phyloP scores from a whole-genome alignment of 2,888 invertebrate species.

The Lithosia quadra region DNA sequence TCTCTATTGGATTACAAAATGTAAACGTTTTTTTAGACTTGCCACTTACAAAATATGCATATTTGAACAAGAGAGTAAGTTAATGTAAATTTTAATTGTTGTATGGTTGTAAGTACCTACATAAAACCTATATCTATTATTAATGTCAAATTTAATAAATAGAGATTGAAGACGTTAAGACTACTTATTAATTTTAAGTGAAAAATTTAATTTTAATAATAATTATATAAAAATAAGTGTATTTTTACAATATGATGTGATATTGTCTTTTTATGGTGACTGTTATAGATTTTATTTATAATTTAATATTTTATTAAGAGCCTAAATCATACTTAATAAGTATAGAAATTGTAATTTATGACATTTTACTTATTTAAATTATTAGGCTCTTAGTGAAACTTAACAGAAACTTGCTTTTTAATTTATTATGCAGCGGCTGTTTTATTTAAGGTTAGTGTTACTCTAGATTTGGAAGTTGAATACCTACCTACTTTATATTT shows the following conservation, averaged over 20 bases:
- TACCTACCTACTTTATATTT: slow-evolving; percentile 32
- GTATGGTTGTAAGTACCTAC: no score
- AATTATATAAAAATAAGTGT: slow-evolving; percentile 6
- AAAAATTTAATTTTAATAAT: slow-evolving; percentile 2
- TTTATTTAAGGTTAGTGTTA: slow-evolving; percentile 26
- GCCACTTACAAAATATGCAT: slow-evolving; percentile 4
- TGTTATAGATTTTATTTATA: slow-evolving; percentile 47
- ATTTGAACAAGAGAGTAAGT: background rate
- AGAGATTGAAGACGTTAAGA: background rate
- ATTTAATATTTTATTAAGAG: slow-evolving; percentile 50
- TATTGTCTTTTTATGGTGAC: slow-evolving; percentile 45
- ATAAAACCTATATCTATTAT: background rate
- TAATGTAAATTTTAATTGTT: slow-evolving; percentile 4
- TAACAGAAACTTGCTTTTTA: slow-evolving; percentile 38
- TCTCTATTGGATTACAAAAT: background rate
- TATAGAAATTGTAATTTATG: background rate
- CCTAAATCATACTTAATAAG: slow-evolving; percentile 34
- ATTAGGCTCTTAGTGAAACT: slow-evolving; percentile 46
- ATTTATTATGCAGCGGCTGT: slow-evolving; percentile 42
- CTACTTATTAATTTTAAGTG: background rate
- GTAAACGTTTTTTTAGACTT: background rate
- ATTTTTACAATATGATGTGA: slow-evolving; percentile 31
- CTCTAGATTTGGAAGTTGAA: slow-evolving; percentile 17
- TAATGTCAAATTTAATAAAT: slow-evolving; percentile 1
- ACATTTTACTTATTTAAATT: slow-evolving; percentile 14